Base-by-base conservation (phyloP, 2,888 invertebrate species). In the Lomographa bimaculata region DNA sequence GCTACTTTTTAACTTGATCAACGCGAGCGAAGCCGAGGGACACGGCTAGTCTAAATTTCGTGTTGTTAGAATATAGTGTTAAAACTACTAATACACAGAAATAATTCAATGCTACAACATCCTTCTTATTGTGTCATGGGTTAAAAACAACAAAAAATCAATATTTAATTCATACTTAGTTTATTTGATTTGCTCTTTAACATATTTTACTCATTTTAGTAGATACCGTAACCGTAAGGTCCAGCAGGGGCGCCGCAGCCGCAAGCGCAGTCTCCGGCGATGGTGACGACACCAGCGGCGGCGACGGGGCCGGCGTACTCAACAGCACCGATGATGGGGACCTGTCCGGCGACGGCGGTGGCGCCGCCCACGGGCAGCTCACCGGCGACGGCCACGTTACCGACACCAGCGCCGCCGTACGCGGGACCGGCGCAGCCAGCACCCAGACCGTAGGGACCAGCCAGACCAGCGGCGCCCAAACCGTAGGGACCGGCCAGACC, bases 351-450 rank as follows among this genome's bases (percentile, higher is more conserved):
- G 16, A 54, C 36, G 10, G 48, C 39, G 12, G 71, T 53, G 20
- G 53, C 45, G 14, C 72, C 69, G 11, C 50, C 56, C 6, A 68
- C 72, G n/a, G 57, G 60, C 30, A 69, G 45, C 40, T 60, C 60
- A 1, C 70, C 68, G 3, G 51, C 53, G 10, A 64, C 64, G 1
- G 52, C 57, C 9, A 68, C 43, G 40, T 65, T 59, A 10, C 14
- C 5, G 9, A 3, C 17, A 5, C 21, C 46, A 34, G 16, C 37
- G 27, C 20, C 27, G 10, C 41, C 34, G 39, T 37, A 35, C 5
- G 38, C 43, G 6, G 30, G 16, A 5, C 30, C 37, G 9, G 27
- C 34, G 9, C 39, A 16, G 17, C 33, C 41, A 12, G 17, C 28
- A 3, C n/a, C 11, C 14, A 14, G 5, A 16, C 28, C 28, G 7